Percentiles rank a stretch among this genome's conserved stretches.
Evolutionary conservation across 1,140 invertebrate genomes (phyloP).

Genomic region (Ganaspis sp.): DNA sequence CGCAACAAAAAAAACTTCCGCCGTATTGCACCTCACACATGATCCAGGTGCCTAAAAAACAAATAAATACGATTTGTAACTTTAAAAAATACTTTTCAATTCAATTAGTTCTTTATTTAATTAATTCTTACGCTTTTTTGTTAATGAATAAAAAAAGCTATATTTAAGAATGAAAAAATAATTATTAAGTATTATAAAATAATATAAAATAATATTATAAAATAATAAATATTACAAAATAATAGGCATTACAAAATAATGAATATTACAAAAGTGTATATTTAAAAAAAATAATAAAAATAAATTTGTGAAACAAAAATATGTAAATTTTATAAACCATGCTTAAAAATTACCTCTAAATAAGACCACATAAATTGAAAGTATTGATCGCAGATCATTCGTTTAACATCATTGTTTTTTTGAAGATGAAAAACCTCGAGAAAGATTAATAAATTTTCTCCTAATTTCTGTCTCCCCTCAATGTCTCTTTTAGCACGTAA

Average conservation of each 20-base stretch:
- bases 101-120: too few species aligned
- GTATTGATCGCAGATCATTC: slow-evolving; percentile 45
- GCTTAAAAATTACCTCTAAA: slow-evolving; percentile 51
- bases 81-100: too few species aligned
- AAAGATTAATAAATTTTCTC: slow-evolving; percentile 53
- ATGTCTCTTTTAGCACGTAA: slow-evolving; percentile 49
- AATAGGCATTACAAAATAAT: too few species aligned
- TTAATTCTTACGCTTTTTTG: too few species aligned
- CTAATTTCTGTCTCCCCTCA: slow-evolving; percentile 42
- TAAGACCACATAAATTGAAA: slow-evolving; percentile 48
- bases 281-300: too few species aligned
- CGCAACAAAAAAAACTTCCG: slow-evolving; percentile 54
- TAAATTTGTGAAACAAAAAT: too few species aligned
- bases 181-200: too few species aligned
- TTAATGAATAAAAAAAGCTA: too few species aligned
- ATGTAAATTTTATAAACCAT: too few species aligned
- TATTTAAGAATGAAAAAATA: too few species aligned
- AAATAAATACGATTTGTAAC: too few species aligned
- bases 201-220: background rate
- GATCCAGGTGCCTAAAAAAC: slow-evolving; percentile 47
- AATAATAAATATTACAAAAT: background rate
- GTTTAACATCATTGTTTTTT: slow-evolving; percentile 33
- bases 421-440: slow-evolving; percentile 46
- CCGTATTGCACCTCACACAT: slow-evolving; percentile 54
- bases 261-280: background rate